Base-by-base conservation (phyloP, 2,797 vertebrate species). In the Parotocinclus haroldoi region DNA sequence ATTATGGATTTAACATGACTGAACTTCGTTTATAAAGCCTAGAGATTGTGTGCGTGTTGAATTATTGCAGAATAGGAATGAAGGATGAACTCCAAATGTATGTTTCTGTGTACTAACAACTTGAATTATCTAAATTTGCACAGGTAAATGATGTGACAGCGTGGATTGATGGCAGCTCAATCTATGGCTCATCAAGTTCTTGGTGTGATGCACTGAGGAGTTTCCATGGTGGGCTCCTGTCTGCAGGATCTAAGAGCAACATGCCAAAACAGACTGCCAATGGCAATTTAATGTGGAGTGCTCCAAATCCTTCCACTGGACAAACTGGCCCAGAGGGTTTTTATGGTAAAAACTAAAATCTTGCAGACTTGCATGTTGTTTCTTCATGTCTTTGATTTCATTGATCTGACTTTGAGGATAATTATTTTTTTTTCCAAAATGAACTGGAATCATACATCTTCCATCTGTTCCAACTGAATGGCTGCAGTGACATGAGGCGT, bases 81-180 rank as follows among this genome's bases (percentile, higher is more conserved):
- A 42, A 11, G 10, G 40, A 42, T 42, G 40, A 27, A 27, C 27
- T 27, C 2, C 27, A 27, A 27, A 27, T 27, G 27, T 27, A 27
- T 27, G 2, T 42, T 42, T 42, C 40, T 42, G 40, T 42, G 40
- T 27, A 2, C 27, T 27, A 27, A 42, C 40, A 9, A 11, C 10
- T 7, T 42, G 10, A 3, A 42, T 42, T 27, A 27, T 27, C 27
- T 27, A 27, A 48, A 48, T 61, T 0, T 4, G 12, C 65, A 10
- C 79, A 99, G 97, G 82, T 89, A 38, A 99, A 98, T 16, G 79
- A 83, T 10, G 92, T 92, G 85, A 97, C 95, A 0, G 86, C 94
- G 0, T 99, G 97, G 97, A 89, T 98, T 36, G 97, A 99, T 1
- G 96, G 96, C 64, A 99, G 96, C 82, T 93, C 97, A 79, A 96